These are phyloP conservation scores for Drosophila colorata DNA, from an alignment of 2,888 invertebrate genomes.

Conservation along the genomic window DNA sequence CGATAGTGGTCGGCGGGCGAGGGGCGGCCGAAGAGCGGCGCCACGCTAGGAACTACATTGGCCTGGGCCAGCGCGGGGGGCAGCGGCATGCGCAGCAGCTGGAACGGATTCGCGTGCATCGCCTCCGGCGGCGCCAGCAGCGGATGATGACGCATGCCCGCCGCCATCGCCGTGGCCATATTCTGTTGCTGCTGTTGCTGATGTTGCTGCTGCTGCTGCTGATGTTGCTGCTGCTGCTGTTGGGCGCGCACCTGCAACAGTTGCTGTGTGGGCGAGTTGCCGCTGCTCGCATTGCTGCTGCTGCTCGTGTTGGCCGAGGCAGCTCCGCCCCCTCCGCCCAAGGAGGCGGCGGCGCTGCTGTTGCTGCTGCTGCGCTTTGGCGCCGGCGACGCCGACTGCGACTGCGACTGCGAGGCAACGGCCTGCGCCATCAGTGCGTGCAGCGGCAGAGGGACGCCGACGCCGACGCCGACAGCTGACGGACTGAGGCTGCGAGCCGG, in stretches of 20 bases:
- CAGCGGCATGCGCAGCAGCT: slow-evolving; percentile 91
- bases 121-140: slow-evolving; percentile 90
- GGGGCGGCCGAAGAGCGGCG: slow-evolving; percentile 91
- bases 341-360: slow-evolving; percentile 29
- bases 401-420: slow-evolving; percentile 50
- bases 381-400: slow-evolving; percentile 47
- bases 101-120: slow-evolving; percentile 90
- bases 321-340: slow-evolving; percentile 16
- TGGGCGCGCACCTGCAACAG: slow-evolving; percentile 85
- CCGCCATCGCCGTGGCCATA: slow-evolving; percentile 85
- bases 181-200: slow-evolving; percentile 85
- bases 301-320: slow-evolving; percentile 55
- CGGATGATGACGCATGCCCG: slow-evolving; percentile 88
- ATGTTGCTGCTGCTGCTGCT: slow-evolving; percentile 64
- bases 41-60: slow-evolving; percentile 89
- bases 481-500: slow-evolving; percentile 48
- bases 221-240: slow-evolving; percentile 58
- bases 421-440: slow-evolving; percentile 63
- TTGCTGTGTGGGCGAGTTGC: slow-evolving; percentile 70
- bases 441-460: slow-evolving; percentile 46
- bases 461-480: slow-evolving; percentile 45
- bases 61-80: slow-evolving; percentile 90
- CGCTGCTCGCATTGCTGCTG: slow-evolving; percentile 43
- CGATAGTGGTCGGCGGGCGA: slow-evolving; percentile 93
- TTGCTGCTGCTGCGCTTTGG: slow-evolving; percentile 53